phyloP scores from a whole-genome alignment of 2,888 invertebrate genomes.

The Kuschelorhynchus macadamiae region DNA sequence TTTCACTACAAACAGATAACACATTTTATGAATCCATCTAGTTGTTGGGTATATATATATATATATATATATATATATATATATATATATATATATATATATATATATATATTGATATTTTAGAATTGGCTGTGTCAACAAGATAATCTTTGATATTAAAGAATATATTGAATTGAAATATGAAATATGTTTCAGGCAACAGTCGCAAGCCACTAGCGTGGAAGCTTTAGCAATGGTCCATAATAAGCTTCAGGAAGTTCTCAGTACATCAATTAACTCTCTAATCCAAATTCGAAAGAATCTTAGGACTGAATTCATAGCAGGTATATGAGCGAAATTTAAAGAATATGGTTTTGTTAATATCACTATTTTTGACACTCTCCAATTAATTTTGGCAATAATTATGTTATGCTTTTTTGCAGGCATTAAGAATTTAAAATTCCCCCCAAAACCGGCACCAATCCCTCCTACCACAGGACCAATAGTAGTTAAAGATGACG shows the following conservation, averaged over 20 bases:
- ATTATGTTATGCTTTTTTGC: constrained; percentile 4
- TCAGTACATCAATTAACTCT: constrained; percentile 72
- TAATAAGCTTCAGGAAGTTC: constrained; percentile 71
- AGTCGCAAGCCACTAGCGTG: constrained; percentile 69
- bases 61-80: no score
- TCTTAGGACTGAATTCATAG: constrained; percentile 72
- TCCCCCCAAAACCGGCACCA: constrained; percentile 67
- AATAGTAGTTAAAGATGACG: constrained; percentile 61
- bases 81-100: no score
- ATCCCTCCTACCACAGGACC: constrained; percentile 22
- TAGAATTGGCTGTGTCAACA: no score
- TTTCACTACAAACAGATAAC: no score
- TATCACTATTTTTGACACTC: no score
- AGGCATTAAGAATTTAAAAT: constrained; percentile 66
- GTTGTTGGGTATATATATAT: no score
- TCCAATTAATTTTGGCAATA: not conserved
- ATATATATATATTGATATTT: no score
- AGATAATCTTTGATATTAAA: no score
- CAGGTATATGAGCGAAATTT: constrained; percentile 61
- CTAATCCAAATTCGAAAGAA: constrained; percentile 73
- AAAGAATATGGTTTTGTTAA: no score
- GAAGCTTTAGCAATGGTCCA: constrained; percentile 72
- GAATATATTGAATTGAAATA: no score
- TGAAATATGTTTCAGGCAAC: constrained; percentile 57
- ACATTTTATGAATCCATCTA: no score